phyloP scores from a whole-genome alignment of 2,797 vertebrate genomes.

The Diplodus puntazzo region DNA sequence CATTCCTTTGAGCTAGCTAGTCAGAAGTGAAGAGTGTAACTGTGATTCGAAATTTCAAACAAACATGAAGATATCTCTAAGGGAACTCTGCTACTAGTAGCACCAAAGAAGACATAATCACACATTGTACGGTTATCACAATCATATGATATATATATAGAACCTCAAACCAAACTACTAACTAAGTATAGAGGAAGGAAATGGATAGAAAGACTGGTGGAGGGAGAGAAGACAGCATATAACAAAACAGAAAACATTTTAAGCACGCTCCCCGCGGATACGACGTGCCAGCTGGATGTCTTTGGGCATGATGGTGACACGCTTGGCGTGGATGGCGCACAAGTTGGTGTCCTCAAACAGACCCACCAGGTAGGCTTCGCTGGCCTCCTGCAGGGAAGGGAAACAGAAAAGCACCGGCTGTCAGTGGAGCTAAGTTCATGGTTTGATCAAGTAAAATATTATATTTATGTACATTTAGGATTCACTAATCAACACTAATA shows the following conservation, averaged over 20 bases:
- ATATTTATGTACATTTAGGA: too few relatives aligned
- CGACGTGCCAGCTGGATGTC: conserved; percentile 92
- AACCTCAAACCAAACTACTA: conserved; percentile 82
- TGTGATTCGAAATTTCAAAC: conserved; percentile 67
- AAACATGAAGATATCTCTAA: conserved; percentile 71
- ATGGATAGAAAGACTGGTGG: conserved; percentile 56
- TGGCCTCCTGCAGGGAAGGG: conserved; percentile 84
- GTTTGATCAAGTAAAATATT: too few relatives aligned
- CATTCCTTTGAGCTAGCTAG: conserved; percentile 61
- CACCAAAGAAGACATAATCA: conserved; percentile 82
- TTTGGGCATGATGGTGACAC: conserved; percentile 92
- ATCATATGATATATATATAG: conserved; percentile 76
- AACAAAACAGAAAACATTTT: conserved; percentile 63
- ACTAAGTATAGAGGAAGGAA: conserved; percentile 69
- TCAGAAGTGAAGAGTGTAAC: conserved; percentile 61
- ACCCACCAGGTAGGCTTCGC: conserved; percentile 90
- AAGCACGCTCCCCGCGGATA: conserved; percentile 90
- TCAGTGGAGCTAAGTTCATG: too few relatives aligned
- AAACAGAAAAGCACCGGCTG: too few relatives aligned
- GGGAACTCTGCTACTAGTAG: conserved; percentile 79
- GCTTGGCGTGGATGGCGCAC: conserved; percentile 92
- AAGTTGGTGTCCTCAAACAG: conserved; percentile 90
- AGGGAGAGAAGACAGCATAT: conserved; percentile 56
- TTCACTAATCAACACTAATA: too few relatives aligned
- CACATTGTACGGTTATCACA: conserved; percentile 81